phyloP scores from a whole-genome alignment of 2,113 vertebrate species.

The Colaptes auratus region DNA sequence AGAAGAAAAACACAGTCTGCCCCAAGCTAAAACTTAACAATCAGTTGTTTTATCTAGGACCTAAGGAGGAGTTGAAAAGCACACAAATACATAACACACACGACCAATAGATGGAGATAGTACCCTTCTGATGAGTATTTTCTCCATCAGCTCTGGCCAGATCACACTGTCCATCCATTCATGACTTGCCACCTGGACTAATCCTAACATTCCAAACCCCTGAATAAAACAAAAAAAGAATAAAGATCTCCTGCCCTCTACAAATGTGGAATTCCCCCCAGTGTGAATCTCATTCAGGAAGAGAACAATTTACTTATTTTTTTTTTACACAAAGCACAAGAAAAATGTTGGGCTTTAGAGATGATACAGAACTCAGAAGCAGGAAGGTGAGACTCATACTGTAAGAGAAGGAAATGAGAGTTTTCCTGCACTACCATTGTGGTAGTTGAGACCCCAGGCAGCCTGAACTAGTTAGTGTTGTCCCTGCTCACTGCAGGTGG shows the following conservation, averaged over 20 bases:
- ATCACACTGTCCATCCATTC: conserved; percentile 29
- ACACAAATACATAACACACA: neutral
- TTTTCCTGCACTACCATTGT: neutral
- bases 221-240: neutral
- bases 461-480: no score
- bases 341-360: neutral
- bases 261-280: neutral
- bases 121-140: conserved; percentile 48
- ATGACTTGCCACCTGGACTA: conserved; percentile 44
- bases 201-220: conserved; percentile 44
- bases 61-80: neutral
- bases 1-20: neutral
- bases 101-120: conserved; percentile 55
- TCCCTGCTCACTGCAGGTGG: no score
- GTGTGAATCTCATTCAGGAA: neutral
- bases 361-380: neutral
- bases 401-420: neutral
- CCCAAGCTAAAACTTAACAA: neutral
- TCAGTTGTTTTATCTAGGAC: neutral
- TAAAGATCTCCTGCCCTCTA: neutral
- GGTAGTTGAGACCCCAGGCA: neutral
- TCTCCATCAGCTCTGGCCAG: conserved; percentile 44
- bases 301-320: neutral
- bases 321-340: neutral
- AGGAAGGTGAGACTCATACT: neutral